Conservation (phyloP, 2,888 invertebrate genomes). For the Sinotaia quadrata region DNA sequence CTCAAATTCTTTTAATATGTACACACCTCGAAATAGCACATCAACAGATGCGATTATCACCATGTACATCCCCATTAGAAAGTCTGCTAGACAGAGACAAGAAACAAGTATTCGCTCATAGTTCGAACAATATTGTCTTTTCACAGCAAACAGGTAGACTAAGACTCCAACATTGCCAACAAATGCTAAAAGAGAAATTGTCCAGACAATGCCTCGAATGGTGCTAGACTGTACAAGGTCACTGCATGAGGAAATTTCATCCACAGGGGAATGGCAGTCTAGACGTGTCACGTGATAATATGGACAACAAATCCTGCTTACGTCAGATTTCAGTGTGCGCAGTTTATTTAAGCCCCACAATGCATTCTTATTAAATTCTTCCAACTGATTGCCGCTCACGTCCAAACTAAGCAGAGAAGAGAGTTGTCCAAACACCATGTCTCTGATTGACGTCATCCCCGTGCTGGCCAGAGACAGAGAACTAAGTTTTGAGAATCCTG, state of each 20-base stretch:
- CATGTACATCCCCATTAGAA: slow-evolving; percentile 32
- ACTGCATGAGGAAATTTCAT: slow-evolving; percentile 31
- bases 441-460: not conserved
- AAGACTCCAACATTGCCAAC: slow-evolving; percentile 27
- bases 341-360: not conserved
- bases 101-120: slow-evolving; percentile 29
- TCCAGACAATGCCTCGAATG: slow-evolving; percentile 22
- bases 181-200: slow-evolving; percentile 23
- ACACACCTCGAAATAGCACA: slow-evolving; percentile 24
- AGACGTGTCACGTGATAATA: slow-evolving; percentile 25
- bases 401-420: slow-evolving; percentile 16
- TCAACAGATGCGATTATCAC: slow-evolving; percentile 33
- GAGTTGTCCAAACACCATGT: slow-evolving; percentile 3
- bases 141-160: slow-evolving; percentile 21
- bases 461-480: not conserved
- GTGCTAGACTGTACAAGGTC: slow-evolving; percentile 23
- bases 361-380: slow-evolving; percentile 3
- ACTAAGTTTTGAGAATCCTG: slow-evolving; percentile 7
- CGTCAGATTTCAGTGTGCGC: slow-evolving; percentile 19
- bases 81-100: slow-evolving; percentile 30
- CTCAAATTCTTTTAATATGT: slow-evolving; percentile 12
- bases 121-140: slow-evolving; percentile 4
- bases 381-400: slow-evolving; percentile 7
- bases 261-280: slow-evolving; percentile 22
- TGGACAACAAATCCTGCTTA: no score